A percentile compares a stretch with the other conserved stretches of the same genome.
phyloP scores from a whole-genome alignment of 35 echinoderm and acorn worm genomes.

The Apostichopus japonicus region DNA sequence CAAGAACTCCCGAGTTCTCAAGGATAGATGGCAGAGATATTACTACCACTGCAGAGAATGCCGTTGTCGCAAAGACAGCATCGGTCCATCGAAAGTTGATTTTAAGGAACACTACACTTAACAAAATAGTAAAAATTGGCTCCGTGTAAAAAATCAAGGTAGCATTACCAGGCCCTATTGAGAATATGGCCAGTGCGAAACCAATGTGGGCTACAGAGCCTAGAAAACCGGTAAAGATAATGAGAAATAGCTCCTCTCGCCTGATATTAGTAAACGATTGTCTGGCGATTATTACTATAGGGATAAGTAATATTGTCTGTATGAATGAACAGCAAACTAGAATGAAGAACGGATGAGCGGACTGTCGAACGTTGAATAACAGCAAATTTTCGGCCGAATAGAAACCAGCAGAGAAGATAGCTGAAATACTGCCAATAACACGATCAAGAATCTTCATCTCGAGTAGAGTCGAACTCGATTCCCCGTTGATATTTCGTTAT shows the following conservation, averaged over 20 bases:
- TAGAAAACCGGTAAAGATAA: background rate
- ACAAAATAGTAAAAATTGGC: conserved; percentile 9
- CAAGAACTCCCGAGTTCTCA: background rate
- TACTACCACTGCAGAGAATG: background rate
- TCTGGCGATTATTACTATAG: background rate
- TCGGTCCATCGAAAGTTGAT: conserved; percentile 7
- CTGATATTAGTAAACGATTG: background rate
- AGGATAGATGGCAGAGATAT: background rate
- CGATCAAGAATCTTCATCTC: background rate
- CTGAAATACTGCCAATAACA: background rate
- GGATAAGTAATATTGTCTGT: background rate
- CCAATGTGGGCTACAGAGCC: background rate
- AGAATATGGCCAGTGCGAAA: background rate
- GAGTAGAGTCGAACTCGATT: background rate
- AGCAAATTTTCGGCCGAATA: conserved; percentile 2
- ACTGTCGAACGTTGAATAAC: background rate
- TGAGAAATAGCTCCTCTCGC: background rate
- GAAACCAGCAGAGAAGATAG: background rate
- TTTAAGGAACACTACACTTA: conserved; percentile 5
- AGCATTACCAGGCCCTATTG: conserved; percentile 1
- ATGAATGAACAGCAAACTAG: background rate
- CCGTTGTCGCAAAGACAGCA: background rate
- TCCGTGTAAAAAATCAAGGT: conserved; percentile 15
- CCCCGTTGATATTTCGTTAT: no score
- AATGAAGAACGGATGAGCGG: background rate